Evolutionary conservation across 2,797 vertebrate genomes (phyloP), one percentile per base, ranked within the genome.

Genomic region (Danio albolineatus): DNA sequence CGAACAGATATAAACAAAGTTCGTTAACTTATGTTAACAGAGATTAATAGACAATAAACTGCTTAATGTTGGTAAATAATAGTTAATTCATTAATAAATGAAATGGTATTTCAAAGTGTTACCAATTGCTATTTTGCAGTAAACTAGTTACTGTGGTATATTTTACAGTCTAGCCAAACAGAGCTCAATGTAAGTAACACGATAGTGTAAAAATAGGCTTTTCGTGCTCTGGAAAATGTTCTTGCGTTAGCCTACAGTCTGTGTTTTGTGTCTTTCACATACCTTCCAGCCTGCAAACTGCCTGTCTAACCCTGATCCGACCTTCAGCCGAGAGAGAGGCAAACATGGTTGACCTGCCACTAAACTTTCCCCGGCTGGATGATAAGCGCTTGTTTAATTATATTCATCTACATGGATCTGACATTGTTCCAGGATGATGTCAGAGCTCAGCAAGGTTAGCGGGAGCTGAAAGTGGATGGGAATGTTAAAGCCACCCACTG

Each of bases 361-460:
- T 91, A 90, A 93, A 90, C 88, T 91, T 93, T 91, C 89, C 90
- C 88, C 76, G 88, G 89, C 39, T 90, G 89, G 90, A 94, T 92
- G 92, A 94, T 94, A 95, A 95, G 93, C 93, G 92, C 93, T 92
- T 92, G 89, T 91, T 95, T 95, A 94, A 96, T 95, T 95, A 93
- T 91, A 93, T 93, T 93, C 93, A 94, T 94, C 94, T 94, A 94
- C 91, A 94, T 93, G 93, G 94, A 93, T 95, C 88, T 94, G 93
- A 95, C 95, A 94, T 92, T 93, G 92, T 94, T 94, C 92, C 90
- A 91, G 91, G 91, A 90, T 92, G 89, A 93, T 93, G 92, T 94
- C 93, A 94, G 90, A 85, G 85, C 87, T 89, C 82, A 91, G 80
- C 93, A 95, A 95, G 92, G 93, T 95, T 93, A 94, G 81, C 85